phyloP scores from a whole-genome alignment of 2,797 vertebrate genomes.

The Leptatherina wallacei region DNA sequence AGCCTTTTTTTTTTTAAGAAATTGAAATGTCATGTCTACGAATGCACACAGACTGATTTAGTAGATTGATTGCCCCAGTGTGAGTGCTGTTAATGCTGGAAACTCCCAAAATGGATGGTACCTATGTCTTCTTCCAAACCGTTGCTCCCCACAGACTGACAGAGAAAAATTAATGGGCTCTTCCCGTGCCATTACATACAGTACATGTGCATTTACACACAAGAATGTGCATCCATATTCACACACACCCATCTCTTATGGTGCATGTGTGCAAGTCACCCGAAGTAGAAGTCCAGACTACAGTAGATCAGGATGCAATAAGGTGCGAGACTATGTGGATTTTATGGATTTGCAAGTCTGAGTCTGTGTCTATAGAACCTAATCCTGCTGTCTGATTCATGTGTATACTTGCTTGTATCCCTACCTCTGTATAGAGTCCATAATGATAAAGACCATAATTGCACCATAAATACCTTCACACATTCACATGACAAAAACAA shows the following conservation, averaged over 20 bases:
- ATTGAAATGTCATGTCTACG: conserved; percentile 15
- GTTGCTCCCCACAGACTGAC: conserved; percentile 16
- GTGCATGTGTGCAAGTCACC: not conserved
- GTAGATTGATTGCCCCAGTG: conserved; percentile 52
- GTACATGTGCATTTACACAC: not conserved
- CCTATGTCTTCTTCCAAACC: conserved; percentile 32
- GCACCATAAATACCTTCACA: conserved; percentile 4
- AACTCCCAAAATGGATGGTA: conserved; percentile 33
- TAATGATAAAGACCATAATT: conserved; percentile 12
- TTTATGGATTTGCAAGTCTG: conserved; percentile 41
- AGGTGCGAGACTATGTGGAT: conserved; percentile 27
- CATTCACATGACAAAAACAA: conserved; percentile 3
- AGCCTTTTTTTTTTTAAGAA: not conserved
- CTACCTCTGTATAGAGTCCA: not conserved
- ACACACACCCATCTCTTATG: conserved; percentile 5
- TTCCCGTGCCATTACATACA: conserved; percentile 10
- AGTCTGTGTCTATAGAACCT: conserved; percentile 42
- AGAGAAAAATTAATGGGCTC: conserved; percentile 25
- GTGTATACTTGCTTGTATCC: conserved; percentile 8
- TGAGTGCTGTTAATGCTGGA: conserved; percentile 28
- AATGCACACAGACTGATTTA: conserved; percentile 31
- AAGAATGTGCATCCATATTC: not conserved
- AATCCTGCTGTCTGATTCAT: conserved; percentile 34
- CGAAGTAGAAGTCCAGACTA: conserved; percentile 44
- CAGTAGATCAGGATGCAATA: conserved; percentile 35